Evolutionary conservation across 2,113 vertebrate species (phyloP).

Genomic region (Hippocampus comes): DNA sequence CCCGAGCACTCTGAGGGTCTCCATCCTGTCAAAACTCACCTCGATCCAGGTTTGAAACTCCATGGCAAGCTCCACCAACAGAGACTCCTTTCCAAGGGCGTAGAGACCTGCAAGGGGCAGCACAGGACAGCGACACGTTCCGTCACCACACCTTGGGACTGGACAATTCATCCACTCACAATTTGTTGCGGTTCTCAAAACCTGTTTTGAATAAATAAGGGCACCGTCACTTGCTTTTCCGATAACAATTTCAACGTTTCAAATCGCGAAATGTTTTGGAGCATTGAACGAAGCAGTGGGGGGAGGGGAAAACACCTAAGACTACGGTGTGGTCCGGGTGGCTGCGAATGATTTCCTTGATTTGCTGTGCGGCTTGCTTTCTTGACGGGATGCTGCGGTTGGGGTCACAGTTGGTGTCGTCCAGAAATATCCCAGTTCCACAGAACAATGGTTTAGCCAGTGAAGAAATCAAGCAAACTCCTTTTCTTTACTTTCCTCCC

Average conservation of each 20-base stretch:
- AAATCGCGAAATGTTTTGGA: background rate
- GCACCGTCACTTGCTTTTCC: background rate
- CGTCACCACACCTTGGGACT: too few relatives aligned
- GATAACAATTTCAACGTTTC: background rate
- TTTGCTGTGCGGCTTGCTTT: constrained; percentile 78
- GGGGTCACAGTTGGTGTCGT: constrained; percentile 91
- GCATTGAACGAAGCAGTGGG: background rate
- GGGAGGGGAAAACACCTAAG: too few relatives aligned
- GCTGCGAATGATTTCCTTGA: constrained; percentile 80
- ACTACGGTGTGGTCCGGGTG: constrained; percentile 80
- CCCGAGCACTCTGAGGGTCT: constrained; percentile 79
- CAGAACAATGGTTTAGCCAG: too few relatives aligned
- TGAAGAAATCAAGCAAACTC: too few relatives aligned
- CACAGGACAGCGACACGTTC: background rate
- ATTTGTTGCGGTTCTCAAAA: background rate
- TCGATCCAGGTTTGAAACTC: constrained; percentile 92
- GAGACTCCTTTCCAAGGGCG: constrained; percentile 84
- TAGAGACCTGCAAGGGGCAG: constrained; percentile 78
- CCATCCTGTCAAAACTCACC: constrained; percentile 80
- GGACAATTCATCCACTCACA: too few relatives aligned
- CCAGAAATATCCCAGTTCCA: constrained; percentile 54
- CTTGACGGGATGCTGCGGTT: constrained; percentile 78
- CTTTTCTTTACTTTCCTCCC: too few relatives aligned
- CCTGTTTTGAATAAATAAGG: background rate
- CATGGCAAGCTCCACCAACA: constrained; percentile 83